Percentiles rank a stretch among this genome's conserved stretches.
phyloP scores from a whole-genome alignment of 1,140 invertebrate genomes.

The Drosophila bifasciata region DNA sequence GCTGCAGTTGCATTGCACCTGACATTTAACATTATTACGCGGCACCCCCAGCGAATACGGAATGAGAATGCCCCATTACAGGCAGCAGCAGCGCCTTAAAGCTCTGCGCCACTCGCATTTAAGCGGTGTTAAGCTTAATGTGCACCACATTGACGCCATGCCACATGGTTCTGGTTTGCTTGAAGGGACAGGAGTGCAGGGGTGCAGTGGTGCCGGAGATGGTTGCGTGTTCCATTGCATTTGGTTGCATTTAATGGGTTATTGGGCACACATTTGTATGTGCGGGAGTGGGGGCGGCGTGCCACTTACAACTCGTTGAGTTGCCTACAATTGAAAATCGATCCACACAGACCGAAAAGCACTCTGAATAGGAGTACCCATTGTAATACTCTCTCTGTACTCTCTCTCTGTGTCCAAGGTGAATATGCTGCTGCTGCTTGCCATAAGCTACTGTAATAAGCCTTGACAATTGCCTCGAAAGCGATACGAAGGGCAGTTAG shows the following conservation, averaged over 20 bases:
- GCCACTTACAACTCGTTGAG: conserved; percentile 52
- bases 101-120: conserved; percentile 34
- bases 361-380: background rate
- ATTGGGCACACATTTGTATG: conserved; percentile 42
- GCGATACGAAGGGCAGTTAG: background rate
- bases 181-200: background rate
- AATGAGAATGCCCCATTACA: conserved; percentile 48
- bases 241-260: conserved; percentile 53
- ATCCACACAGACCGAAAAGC: conserved; percentile 4
- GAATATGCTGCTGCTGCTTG: background rate
- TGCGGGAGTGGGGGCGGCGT: conserved; percentile 32
- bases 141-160: conserved; percentile 72
- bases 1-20: conserved; percentile 73
- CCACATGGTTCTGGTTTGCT: conserved; percentile 13
- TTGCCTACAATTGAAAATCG: conserved; percentile 35
- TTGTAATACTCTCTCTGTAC: no score
- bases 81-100: conserved; percentile 58
- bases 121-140: conserved; percentile 72
- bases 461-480: background rate
- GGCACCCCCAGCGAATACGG: conserved; percentile 44
- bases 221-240: conserved; percentile 48
- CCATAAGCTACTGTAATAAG: conserved; percentile 26
- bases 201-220: background rate
- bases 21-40: conserved; percentile 80
- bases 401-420: no score